phyloP scores from a whole-genome alignment of 1,140 invertebrate species.

The Mactra quadrangularis region DNA sequence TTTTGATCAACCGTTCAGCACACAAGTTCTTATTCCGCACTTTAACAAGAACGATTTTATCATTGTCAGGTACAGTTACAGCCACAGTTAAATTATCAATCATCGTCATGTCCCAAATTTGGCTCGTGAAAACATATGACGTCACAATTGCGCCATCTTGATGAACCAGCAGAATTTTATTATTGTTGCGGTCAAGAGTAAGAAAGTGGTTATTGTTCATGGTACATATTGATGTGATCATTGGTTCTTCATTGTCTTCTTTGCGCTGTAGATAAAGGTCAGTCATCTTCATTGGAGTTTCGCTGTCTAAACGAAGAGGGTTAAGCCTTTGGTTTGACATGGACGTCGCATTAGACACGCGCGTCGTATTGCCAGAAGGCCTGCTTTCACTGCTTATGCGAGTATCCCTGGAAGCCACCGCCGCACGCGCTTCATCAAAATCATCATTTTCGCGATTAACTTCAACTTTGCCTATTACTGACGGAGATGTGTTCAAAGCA shows the following conservation, averaged over 20 bases:
- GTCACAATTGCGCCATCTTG: slow-evolving; percentile 39
- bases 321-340: background rate
- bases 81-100: slow-evolving; percentile 43
- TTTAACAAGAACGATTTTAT: slow-evolving; percentile 57
- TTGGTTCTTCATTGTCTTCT: slow-evolving; percentile 53
- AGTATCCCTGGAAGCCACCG: background rate
- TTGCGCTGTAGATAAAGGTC: slow-evolving; percentile 40
- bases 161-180: slow-evolving; percentile 45
- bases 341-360: background rate
- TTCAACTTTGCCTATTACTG: slow-evolving; percentile 51
- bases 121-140: slow-evolving; percentile 55
- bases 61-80: slow-evolving; percentile 53
- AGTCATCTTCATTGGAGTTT: slow-evolving; percentile 34
- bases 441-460: slow-evolving; percentile 43
- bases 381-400: slow-evolving; percentile 14
- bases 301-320: slow-evolving; percentile 2
- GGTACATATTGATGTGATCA: slow-evolving; percentile 44
- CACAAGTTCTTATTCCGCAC: slow-evolving; percentile 44
- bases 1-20: slow-evolving; percentile 52
- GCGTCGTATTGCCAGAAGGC: background rate
- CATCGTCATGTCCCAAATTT: slow-evolving; percentile 60
- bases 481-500: slow-evolving; percentile 48
- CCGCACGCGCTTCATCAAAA: background rate
- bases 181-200: slow-evolving; percentile 54
- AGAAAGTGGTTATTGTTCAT: slow-evolving; percentile 50